A percentile compares a stretch with the other conserved stretches of the same genome.
Conservation (phyloP, 2,888 invertebrate species). For the Drosophila hamatofila region DNA sequence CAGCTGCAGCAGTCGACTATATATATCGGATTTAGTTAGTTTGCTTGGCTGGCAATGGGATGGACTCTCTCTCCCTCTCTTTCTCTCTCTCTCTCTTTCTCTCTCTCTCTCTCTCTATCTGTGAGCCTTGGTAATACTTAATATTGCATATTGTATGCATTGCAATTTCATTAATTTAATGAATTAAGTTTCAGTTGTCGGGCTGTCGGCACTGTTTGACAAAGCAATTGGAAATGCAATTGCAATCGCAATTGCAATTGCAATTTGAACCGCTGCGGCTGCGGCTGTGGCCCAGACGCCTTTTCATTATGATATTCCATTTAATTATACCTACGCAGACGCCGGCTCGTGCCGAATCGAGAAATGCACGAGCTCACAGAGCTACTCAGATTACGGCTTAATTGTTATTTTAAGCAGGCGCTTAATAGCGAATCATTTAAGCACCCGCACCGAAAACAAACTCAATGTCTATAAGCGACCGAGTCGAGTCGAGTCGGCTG, state of each 20-base stretch:
- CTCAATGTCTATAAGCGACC: too few species aligned
- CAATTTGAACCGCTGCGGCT: constrained; percentile 13
- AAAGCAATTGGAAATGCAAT: constrained; percentile 19
- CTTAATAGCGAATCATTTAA: not conserved
- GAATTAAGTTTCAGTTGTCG: constrained; percentile 54
- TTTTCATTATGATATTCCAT: constrained; percentile 54
- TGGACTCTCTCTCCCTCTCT: too few species aligned
- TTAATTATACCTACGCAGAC: constrained; percentile 54
- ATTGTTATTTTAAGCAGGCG: constrained; percentile 30
- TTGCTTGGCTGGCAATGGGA: not conserved
- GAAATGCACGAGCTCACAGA: constrained; percentile 19
- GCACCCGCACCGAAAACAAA: not conserved
- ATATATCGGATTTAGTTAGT: constrained; percentile 9
- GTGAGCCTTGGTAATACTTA: constrained; percentile 2
- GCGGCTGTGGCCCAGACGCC: constrained; percentile 21
- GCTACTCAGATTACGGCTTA: constrained; percentile 44
- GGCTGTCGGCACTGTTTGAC: constrained; percentile 27
- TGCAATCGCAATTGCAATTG: constrained; percentile 23
- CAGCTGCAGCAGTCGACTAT: constrained; percentile 3
- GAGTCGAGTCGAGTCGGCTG: not conserved
- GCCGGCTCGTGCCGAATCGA: constrained; percentile 7
- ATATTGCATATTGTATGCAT: constrained; percentile 16
- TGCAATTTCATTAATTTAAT: constrained; percentile 74
- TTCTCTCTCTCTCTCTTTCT: too few species aligned
- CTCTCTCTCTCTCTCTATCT: too few species aligned